Percentiles rank a stretch among this genome's conserved stretches.
phyloP scores from a whole-genome alignment of 2,888 invertebrate genomes.

The Agapostemon virescens region DNA sequence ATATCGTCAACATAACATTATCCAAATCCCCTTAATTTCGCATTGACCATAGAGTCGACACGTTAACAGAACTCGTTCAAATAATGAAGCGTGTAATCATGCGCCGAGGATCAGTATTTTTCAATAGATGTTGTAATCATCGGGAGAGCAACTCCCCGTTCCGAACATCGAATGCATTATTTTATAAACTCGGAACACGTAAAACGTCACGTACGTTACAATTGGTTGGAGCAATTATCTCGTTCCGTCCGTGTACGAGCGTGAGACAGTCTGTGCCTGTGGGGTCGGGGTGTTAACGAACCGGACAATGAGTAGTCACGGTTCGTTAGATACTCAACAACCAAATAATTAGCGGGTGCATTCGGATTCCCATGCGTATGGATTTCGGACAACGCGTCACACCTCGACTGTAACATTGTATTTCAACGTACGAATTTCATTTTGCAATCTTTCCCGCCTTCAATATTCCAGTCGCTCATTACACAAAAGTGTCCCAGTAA shows the following conservation, averaged over 20 bases:
- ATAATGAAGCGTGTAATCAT: background rate
- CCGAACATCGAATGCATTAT: conserved; percentile 22
- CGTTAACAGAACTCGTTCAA: background rate
- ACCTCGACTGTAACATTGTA: background rate
- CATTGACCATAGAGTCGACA: background rate
- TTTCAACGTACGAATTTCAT: conserved; percentile 13
- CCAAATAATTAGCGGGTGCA: conserved; percentile 71
- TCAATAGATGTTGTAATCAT: conserved; percentile 1
- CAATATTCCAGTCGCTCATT: background rate
- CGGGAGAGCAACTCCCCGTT: background rate
- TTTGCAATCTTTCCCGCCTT: background rate
- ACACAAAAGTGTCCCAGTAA: background rate
- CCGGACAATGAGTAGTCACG: conserved; percentile 72
- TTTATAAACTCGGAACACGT: conserved; percentile 41
- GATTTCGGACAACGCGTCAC: conserved; percentile 43
- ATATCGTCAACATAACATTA: background rate
- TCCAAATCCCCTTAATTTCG: background rate
- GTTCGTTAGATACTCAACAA: conserved; percentile 74
- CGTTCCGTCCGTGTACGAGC: conserved; percentile 42
- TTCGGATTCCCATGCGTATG: conserved; percentile 50
- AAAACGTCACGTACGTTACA: conserved; percentile 47
- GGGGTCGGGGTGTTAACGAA: conserved; percentile 70
- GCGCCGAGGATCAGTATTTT: background rate
- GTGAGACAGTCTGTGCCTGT: conserved; percentile 28
- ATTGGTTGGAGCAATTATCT: conserved; percentile 64